Conservation (phyloP, 2,797 vertebrate species). For the Acanthurus leucopareius region DNA sequence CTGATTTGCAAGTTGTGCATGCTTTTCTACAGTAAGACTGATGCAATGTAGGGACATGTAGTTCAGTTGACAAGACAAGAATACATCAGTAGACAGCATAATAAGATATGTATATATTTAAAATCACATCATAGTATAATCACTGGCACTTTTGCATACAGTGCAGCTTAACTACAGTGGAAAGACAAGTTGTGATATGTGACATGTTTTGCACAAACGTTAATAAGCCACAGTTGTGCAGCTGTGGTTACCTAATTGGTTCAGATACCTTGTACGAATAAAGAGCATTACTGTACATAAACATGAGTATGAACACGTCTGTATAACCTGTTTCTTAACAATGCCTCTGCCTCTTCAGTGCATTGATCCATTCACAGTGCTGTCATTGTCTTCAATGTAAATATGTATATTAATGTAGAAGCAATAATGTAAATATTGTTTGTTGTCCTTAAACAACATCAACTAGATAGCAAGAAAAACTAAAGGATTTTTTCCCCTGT, state of each 20-base stretch:
- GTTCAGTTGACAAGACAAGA: slow-evolving; percentile 33
- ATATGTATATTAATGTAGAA: no score
- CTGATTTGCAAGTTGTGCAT: slow-evolving; percentile 38
- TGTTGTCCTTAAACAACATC: background rate
- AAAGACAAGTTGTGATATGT: background rate
- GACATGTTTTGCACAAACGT: background rate
- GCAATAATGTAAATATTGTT: background rate
- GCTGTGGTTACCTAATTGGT: slow-evolving; percentile 10
- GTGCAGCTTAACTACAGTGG: background rate
- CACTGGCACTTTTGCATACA: background rate
- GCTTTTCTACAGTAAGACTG: slow-evolving; percentile 36
- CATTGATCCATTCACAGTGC: background rate
- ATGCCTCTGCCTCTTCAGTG: background rate
- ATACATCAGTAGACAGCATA: slow-evolving; percentile 30
- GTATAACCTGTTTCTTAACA: background rate
- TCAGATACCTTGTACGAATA: slow-evolving; percentile 9
- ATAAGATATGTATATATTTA: background rate
- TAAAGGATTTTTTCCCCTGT: background rate
- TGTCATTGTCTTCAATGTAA: background rate
- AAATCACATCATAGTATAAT: slow-evolving; percentile 13
- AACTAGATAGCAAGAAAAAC: background rate
- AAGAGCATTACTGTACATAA: slow-evolving; percentile 1
- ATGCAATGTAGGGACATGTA: slow-evolving; percentile 46
- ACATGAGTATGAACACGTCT: background rate
- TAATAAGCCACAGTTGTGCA: background rate